Evolutionary conservation across 2,797 vertebrate species (phyloP).

Genomic region (Emydoidea blandingii): DNA sequence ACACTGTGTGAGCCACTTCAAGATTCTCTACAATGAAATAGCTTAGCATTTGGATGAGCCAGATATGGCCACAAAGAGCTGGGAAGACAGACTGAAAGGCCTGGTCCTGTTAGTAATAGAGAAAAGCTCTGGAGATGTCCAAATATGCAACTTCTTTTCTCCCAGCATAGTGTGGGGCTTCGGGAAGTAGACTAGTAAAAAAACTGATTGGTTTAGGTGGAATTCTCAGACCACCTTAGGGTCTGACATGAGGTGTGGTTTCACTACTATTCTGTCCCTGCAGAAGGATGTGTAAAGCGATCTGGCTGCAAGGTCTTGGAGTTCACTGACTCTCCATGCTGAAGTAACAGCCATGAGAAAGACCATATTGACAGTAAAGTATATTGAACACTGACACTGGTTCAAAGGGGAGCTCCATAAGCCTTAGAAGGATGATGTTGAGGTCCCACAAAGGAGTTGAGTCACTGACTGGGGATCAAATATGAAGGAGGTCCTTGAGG

Average conservation of each 20-base stretch:
- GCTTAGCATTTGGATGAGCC: not conserved
- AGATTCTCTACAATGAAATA: not conserved
- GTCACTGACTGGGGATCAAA: too few species aligned
- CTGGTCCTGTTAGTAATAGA: not conserved
- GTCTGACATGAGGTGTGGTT: not conserved
- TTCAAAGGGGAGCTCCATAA: too few species aligned
- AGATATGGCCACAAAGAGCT: not conserved
- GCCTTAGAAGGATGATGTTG: too few species aligned
- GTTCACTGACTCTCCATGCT: not conserved
- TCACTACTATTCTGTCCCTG: not conserved
- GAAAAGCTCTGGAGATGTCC: too few species aligned
- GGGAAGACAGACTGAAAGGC: not conserved
- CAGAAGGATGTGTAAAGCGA: not conserved
- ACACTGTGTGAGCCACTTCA: not conserved
- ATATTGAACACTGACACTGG: not conserved
- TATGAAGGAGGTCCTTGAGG: too few species aligned
- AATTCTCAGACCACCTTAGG: not conserved
- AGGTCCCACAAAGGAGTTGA: too few species aligned
- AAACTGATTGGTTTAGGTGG: not conserved
- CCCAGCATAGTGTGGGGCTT: not conserved
- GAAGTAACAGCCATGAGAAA: not conserved
- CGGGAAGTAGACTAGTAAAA: not conserved
- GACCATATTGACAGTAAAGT: not conserved
- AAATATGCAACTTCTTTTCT: too few species aligned
- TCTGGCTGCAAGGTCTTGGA: not conserved